These are phyloP conservation scores for Bos indicus DNA, from an alignment of 2,113 vertebrate species.

Conservation along the genomic window DNA sequence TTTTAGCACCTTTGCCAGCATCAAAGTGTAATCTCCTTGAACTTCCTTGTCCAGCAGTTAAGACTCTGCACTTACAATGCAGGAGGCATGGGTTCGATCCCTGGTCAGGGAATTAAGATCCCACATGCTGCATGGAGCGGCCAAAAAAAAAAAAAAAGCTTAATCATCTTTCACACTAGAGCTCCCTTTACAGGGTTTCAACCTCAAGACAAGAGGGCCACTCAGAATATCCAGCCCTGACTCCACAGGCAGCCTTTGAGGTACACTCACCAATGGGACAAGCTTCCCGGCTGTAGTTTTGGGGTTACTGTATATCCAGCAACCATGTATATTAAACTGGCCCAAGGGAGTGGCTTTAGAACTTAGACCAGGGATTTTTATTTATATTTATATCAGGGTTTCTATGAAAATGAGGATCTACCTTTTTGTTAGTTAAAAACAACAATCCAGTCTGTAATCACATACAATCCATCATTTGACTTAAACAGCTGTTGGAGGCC, in stretches of 20 bases:
- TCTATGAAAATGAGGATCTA: neutral
- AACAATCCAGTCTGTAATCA: neutral
- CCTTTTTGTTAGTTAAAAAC: neutral
- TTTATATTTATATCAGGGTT: neutral
- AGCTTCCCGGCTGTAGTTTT: neutral
- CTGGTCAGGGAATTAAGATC: neutral
- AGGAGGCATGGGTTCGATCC: neutral
- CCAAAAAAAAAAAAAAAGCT: neutral
- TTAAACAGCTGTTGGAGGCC: neutral
- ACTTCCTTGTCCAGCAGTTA: neutral
- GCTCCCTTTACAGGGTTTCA: neutral
- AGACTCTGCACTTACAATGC: neutral
- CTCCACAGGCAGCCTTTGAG: neutral
- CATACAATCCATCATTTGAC: neutral
- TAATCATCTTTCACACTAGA: neutral
- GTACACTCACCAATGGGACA: neutral
- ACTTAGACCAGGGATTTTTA: neutral
- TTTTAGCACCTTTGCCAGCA: neutral
- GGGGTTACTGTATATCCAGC: neutral
- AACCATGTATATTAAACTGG: neutral
- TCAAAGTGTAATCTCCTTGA: neutral
- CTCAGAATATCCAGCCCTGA: neutral
- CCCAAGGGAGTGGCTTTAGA: neutral
- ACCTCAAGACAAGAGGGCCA: neutral
- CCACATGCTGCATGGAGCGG: neutral